Conservation (phyloP, 2,113 vertebrate species). For the Nycticorax nycticorax region DNA sequence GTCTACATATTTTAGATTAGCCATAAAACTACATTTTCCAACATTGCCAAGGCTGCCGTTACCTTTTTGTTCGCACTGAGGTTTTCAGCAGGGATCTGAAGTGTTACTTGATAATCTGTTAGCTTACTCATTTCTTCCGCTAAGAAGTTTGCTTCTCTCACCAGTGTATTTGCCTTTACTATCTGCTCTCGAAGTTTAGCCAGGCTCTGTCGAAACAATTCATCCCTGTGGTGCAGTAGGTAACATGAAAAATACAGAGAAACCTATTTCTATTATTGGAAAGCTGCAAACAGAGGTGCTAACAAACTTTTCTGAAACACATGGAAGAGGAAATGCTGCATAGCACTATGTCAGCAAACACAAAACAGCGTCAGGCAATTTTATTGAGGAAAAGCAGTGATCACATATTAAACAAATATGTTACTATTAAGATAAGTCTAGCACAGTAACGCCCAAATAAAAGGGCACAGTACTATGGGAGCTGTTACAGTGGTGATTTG, state of each 20-base stretch:
- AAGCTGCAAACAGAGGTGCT: conserved; percentile 12
- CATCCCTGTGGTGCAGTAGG: conserved; percentile 81
- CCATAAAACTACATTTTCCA: not conserved
- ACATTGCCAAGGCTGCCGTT: not conserved
- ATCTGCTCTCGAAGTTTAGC: conserved; percentile 94
- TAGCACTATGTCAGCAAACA: not conserved
- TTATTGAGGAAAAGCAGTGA: not conserved
- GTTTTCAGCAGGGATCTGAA: conserved; percentile 96
- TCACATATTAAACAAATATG: not conserved
- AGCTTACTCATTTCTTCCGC: conserved; percentile 94
- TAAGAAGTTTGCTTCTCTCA: conserved; percentile 96
- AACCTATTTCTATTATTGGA: conserved; percentile 60
- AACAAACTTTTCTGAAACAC: not conserved
- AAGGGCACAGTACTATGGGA: not conserved
- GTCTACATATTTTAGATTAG: not conserved
- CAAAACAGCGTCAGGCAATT: not conserved
- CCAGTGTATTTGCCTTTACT: conserved; percentile 92
- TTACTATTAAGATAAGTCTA: not conserved
- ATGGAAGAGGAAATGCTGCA: not conserved
- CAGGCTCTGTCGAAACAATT: conserved; percentile 93
- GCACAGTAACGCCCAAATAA: not conserved
- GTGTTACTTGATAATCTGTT: conserved; percentile 96
- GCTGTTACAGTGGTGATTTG: not conserved
- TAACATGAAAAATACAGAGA: conserved; percentile 56
- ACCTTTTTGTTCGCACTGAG: conserved; percentile 99